A percentile compares a stretch with the other conserved stretches of the same genome.
These are phyloP conservation scores for Gymnosoma rotundatum DNA, from an alignment of 2,888 invertebrate species.

Conservation along the genomic window DNA sequence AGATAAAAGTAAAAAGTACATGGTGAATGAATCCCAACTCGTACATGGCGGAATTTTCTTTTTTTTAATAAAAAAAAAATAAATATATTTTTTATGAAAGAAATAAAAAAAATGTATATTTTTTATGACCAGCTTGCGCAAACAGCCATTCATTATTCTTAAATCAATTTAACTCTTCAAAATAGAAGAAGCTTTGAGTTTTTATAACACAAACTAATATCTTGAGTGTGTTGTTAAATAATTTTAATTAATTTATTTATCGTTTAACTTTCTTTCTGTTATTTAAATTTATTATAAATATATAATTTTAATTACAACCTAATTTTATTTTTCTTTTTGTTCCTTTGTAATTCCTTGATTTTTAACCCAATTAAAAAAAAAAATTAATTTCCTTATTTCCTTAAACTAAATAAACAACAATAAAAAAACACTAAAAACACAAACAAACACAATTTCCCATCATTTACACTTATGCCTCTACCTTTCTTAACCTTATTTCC, in stretches of 20 bases:
- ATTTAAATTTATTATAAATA: conserved; percentile 52
- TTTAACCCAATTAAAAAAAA: conserved; percentile 28
- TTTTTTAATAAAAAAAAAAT: no score
- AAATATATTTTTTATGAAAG: no score
- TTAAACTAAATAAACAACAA: conserved; percentile 18
- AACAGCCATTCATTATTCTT: no score
- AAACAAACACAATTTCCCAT: conserved; percentile 46
- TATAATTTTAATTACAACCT: conserved; percentile 51
- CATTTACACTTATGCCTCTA: conserved; percentile 60
- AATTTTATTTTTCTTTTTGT: conserved; percentile 53
- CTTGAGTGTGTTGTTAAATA: conserved; percentile 39
- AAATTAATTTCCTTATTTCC: conserved; percentile 50
- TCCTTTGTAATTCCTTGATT: conserved; percentile 38
- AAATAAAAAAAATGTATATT: no score
- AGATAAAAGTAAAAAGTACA: no score
- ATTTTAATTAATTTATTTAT: conserved; percentile 36
- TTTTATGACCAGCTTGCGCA: no score
- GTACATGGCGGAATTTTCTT: no score
- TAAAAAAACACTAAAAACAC: conserved; percentile 13
- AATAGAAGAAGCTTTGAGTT: background rate
- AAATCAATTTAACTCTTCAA: background rate
- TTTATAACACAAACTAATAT: conserved; percentile 47
- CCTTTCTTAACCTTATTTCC: conserved; percentile 52
- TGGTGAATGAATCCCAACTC: no score
- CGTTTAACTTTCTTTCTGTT: conserved; percentile 48